Conservation (phyloP, 2,797 vertebrate species). For the Vespertilio murinus region DNA sequence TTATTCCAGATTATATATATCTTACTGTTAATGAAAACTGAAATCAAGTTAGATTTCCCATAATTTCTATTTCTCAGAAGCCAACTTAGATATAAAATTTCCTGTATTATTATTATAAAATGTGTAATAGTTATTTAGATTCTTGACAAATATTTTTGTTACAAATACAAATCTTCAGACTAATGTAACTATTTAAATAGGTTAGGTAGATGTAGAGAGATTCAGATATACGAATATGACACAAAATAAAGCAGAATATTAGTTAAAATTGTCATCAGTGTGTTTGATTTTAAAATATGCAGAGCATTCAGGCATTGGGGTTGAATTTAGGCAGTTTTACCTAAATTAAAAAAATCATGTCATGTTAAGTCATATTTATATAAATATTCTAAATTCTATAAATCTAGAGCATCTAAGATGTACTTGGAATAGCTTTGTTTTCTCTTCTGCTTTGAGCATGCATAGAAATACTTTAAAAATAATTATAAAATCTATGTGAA, state of each 20-base stretch:
- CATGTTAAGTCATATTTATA: neutral
- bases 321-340: neutral
- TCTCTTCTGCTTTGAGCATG: neutral
- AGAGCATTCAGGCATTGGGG: neutral
- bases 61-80: slow-evolving; percentile 12
- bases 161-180: neutral
- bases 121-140: neutral
- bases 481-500: neutral
- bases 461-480: neutral
- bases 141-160: neutral
- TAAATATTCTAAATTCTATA: neutral
- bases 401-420: neutral
- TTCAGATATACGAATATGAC: neutral
- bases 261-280: neutral
- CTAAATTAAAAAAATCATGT: neutral
- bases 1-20: neutral
- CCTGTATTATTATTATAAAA: neutral
- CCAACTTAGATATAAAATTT: neutral
- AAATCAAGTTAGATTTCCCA: neutral
- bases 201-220: neutral
- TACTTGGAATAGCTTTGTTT: neutral
- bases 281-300: neutral
- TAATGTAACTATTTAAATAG: neutral
- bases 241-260: neutral
- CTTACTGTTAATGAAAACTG: neutral